These are phyloP conservation scores for Orussus abietinus DNA, from an alignment of 1,140 invertebrate genomes.

Conservation along the genomic window DNA sequence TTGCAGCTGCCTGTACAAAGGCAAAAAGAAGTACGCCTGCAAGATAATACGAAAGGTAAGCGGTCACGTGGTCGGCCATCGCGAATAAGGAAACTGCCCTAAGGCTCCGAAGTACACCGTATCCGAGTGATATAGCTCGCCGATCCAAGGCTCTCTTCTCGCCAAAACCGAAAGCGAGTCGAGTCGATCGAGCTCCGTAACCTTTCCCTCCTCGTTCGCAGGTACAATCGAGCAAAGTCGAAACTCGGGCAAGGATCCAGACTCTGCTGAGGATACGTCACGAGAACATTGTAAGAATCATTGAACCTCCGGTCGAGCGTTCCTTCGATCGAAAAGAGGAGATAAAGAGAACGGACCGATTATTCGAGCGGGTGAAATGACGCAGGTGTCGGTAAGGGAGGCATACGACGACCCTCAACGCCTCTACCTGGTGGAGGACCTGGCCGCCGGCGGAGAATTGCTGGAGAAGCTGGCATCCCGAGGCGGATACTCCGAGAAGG, in stretches of 20 bases:
- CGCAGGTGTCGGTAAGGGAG: conserved; percentile 29
- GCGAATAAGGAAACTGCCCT: too few relatives aligned
- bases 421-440: conserved; percentile 29
- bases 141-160: too few relatives aligned
- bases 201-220: conserved; percentile 25
- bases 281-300: conserved; percentile 34
- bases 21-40: conserved; percentile 33
- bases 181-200: too few relatives aligned
- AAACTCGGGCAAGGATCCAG: conserved; percentile 29
- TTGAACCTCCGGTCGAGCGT: conserved; percentile 3
- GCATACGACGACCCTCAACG: conserved; percentile 27
- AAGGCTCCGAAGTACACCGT: too few relatives aligned
- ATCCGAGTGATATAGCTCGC: too few relatives aligned
- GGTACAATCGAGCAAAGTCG: conserved; percentile 29
- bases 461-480: conserved; percentile 55
- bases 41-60: conserved; percentile 38
- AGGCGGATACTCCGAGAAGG: conserved; percentile 53
- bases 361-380: not conserved
- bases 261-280: conserved; percentile 32
- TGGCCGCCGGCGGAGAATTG: conserved; percentile 46
- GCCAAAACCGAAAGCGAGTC: too few relatives aligned
- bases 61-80: too few relatives aligned
- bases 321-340: not conserved
- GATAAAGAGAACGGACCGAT: not conserved
- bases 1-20: conserved; percentile 34